Evolutionary conservation across 2,113 vertebrate genomes (phyloP).

Genomic region (Varanus komodoensis): DNA sequence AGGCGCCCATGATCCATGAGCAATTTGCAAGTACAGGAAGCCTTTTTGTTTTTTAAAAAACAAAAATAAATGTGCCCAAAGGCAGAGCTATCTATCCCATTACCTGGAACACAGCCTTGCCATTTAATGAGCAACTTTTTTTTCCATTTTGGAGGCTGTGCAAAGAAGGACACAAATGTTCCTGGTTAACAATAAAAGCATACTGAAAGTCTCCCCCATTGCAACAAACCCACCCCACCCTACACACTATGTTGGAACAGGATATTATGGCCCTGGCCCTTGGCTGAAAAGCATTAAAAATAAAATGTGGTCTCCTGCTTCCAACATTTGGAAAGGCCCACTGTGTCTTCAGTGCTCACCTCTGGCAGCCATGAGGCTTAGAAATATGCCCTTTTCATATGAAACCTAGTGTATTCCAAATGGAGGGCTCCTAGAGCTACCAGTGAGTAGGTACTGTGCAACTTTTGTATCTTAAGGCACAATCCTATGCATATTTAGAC

Average conservation of each 20-base stretch:
- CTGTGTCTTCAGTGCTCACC: background rate
- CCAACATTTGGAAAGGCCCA: too few relatives aligned
- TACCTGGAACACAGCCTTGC: background rate
- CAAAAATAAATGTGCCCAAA: background rate
- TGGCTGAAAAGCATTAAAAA: background rate
- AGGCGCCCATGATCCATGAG: background rate
- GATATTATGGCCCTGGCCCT: background rate
- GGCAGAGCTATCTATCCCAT: background rate
- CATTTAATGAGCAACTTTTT: background rate
- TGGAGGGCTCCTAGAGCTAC: too few relatives aligned
- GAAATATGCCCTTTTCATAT: background rate
- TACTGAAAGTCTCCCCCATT: background rate
- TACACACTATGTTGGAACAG: background rate
- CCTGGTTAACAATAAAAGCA: background rate
- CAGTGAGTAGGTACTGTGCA: too few relatives aligned
- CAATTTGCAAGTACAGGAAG: background rate
- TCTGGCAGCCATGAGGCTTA: background rate
- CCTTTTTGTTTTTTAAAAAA: background rate
- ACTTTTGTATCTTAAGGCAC: too few relatives aligned
- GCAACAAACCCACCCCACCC: background rate
- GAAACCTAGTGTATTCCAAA: background rate
- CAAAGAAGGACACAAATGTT: background rate
- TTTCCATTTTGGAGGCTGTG: background rate
- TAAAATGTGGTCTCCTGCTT: background rate
- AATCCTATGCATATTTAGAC: too few relatives aligned